Base-by-base conservation (phyloP, 2,797 vertebrate genomes). In the Melanotaenia trifasciata region DNA sequence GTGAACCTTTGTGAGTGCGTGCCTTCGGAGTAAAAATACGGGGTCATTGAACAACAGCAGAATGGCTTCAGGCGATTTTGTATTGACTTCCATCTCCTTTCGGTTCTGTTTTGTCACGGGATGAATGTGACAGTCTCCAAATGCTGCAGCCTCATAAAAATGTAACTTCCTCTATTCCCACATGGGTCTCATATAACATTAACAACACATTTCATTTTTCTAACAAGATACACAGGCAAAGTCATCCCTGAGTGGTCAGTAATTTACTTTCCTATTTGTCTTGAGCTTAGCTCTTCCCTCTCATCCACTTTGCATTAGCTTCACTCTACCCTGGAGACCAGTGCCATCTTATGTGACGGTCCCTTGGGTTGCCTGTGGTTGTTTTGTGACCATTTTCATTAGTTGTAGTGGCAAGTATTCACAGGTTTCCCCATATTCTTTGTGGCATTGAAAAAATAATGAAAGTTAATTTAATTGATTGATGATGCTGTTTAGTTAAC, bases 181-280 rank as follows among this genome's bases (percentile, higher is more conserved):
- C 56, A n/a, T 14, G 28, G 45, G 43, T 63, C 22, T 18, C 22
- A 54, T 22, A 40, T n/a, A 28, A 26, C 9, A n/a, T 75, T 14
- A 58, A 35, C 40, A 18, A 18, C 33, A 24, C 54, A 59, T 88
- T 88, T 86, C 0, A 89, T 89, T 86, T 76, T 67, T 24, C 64
- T 83, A 85, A 91, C 70, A 69, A 85, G 74, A 80, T 76, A 43
- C 40, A 16, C 14, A 36, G 58, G 45, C 7, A 5, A 67, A 60
- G 53, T 75, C 70, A 72, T 76, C 69, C 64, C 59, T 71, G 74
- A 88, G 74, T 67, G 83, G 86, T 72, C 65, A 12, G 26, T 89
- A 84, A 89, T 89, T 90, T 78, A 84, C 78, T 90, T 88, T 85
- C 56, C 85, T 57, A 64, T 58, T 87, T 81, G 66, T 71, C 78